phyloP scores from a whole-genome alignment of 2,797 vertebrate species.

The Myiothlypis coronata region DNA sequence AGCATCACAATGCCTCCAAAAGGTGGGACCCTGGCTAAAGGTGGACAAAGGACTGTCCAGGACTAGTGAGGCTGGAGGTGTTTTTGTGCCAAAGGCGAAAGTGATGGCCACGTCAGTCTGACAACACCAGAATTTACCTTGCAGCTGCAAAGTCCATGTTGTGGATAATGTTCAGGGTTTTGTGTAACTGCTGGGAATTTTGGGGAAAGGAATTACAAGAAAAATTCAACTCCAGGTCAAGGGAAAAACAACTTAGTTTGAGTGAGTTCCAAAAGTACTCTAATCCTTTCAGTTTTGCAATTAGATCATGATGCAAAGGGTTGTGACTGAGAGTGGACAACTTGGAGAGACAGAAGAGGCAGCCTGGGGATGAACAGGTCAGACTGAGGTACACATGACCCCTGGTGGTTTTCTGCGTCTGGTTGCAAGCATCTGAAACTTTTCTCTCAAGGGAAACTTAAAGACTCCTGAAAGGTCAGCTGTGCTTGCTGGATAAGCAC shows the following conservation, averaged over 20 bases:
- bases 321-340: neutral
- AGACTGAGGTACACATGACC: neutral
- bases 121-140: neutral
- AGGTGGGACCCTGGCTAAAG: neutral
- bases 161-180: neutral
- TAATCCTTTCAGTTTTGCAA: neutral
- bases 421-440: fast-evolving
- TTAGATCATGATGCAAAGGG: neutral
- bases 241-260: neutral
- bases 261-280: neutral
- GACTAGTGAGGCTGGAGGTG: neutral
- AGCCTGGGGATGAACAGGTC: neutral
- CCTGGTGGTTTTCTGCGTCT: neutral
- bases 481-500: neutral
- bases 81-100: neutral
- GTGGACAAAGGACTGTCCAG: neutral
- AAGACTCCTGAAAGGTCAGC: neutral
- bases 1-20: neutral
- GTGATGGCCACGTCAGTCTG: neutral
- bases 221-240: neutral
- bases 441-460: neutral
- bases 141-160: neutral
- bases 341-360: neutral
- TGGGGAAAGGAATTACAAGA: neutral
- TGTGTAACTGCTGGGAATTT: neutral